Percentiles rank a stretch among this genome's conserved stretches.
phyloP scores from a whole-genome alignment of 2,888 invertebrate genomes.

The Cryptocephalus moraei region DNA sequence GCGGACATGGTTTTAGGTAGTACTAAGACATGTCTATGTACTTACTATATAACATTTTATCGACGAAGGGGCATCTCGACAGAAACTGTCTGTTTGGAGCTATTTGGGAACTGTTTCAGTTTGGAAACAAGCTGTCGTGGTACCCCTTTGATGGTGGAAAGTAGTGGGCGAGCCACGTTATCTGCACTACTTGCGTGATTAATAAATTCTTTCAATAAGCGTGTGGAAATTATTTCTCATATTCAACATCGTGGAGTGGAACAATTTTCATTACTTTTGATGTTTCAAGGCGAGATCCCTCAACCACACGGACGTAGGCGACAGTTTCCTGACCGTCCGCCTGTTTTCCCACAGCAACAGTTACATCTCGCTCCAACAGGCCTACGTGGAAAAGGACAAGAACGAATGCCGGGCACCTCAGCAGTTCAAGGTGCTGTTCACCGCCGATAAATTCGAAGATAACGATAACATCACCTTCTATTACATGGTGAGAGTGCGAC shows the following conservation, averaged over 20 bases:
- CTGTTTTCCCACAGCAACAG: constrained; percentile 33
- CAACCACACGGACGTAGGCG: constrained; percentile 23
- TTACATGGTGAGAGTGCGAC: constrained; percentile 29
- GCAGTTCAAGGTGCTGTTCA: constrained; percentile 31
- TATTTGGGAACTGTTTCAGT: too few species aligned
- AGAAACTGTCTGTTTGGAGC: too few species aligned
- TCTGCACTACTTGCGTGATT: too few species aligned
- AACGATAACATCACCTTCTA: constrained; percentile 29
- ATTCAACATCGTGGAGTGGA: too few species aligned
- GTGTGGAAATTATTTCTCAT: neutral
- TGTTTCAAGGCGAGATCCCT: constrained; percentile 29
- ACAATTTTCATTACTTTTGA: neutral
- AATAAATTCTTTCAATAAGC: too few species aligned
- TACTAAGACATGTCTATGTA: too few species aligned
- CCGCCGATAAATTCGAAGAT: constrained; percentile 25
- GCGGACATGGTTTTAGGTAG: too few species aligned
- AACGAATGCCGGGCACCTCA: constrained; percentile 28
- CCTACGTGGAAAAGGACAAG: constrained; percentile 14
- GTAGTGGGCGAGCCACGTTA: too few species aligned
- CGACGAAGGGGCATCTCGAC: too few species aligned
- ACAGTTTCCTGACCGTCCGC: constrained; percentile 21
- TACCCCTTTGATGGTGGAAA: too few species aligned
- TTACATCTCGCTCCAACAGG: constrained; percentile 29
- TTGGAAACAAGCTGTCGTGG: too few species aligned
- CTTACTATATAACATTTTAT: too few species aligned